Base-by-base conservation (phyloP, 2,888 invertebrate genomes). In the Pristionchus exspectatus region DNA sequence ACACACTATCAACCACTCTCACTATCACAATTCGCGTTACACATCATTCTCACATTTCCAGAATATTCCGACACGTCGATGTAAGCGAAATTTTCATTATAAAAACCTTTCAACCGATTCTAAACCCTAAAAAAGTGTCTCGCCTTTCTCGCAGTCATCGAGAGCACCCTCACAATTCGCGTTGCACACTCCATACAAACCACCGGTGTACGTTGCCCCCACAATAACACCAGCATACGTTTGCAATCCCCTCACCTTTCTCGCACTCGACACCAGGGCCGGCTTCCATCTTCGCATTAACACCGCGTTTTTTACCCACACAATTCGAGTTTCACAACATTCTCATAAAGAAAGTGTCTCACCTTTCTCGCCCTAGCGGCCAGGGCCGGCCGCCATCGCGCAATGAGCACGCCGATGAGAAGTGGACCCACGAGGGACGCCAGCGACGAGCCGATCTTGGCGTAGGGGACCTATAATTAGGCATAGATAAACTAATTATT, bases 381-480 rank as follows among this genome's bases (percentile, higher is more conserved):
- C 93, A 94, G 94, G 9, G 91, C 91, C 0, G 95, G 95, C 89
- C 92, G 93, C 90, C 93, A 95, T 77, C 93, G 93, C 77, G 95
- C 95, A 84, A 96, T 95, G 16, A 95, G 89, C 21, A 96, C 94
- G 27, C 96, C 96, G 24, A 96, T 92, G 30, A 94, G 93, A 0
- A 96, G 95, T 4, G 96, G 96, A 7, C 96, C 88, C n/a, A 96
- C 94, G 18, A 96, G 94, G 5, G 95, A 93, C 16, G 95, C 90
- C 24, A 96, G 95, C 0, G 96, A 95, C 27, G 93, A 91, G 81
- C 95, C 90, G 90, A 96, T 95, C 93, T 96, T 96, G 18, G 89
- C 86, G 93, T 94, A 96, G 0, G 96, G 96, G 38, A 95, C 92
- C 63, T 90, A 85, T 74, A 66, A 66, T 66, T 21, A 66, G n/a